These are phyloP conservation scores for Orthosia cruda DNA, from an alignment of 2,888 invertebrate species.

Conservation along the genomic window DNA sequence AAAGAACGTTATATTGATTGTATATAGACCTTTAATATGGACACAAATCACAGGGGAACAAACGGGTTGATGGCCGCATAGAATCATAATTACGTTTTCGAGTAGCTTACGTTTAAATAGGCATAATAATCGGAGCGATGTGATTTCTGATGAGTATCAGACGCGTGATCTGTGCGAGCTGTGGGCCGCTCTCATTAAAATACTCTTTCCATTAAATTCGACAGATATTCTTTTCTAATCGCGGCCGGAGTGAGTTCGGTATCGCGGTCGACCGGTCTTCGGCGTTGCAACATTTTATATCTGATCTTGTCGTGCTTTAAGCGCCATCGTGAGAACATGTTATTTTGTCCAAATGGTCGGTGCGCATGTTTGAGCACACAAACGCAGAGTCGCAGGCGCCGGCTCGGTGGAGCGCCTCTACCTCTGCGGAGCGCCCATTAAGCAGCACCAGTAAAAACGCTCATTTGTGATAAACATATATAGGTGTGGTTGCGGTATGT, in stretches of 20 bases:
- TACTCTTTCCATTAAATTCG: constrained; percentile 76
- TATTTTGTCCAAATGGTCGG: constrained; percentile 69
- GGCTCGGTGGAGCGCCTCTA: constrained; percentile 16
- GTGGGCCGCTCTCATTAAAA: constrained; percentile 75
- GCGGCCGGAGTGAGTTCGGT: constrained; percentile 79
- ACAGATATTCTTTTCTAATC: constrained; percentile 81
- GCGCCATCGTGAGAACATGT: constrained; percentile 90
- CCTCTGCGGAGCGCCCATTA: constrained; percentile 74
- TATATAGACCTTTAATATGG: constrained; percentile 30
- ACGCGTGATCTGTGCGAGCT: constrained; percentile 70
- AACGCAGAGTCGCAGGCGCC: constrained; percentile 21
- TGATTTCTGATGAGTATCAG: constrained; percentile 74
- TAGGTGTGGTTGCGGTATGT: constrained; percentile 83
- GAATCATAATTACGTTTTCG: constrained; percentile 75
- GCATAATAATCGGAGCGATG: constrained; percentile 75
- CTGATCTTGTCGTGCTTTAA: constrained; percentile 80
- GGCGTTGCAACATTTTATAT: constrained; percentile 85
- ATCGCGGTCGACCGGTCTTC: constrained; percentile 84
- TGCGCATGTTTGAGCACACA: constrained; percentile 62
- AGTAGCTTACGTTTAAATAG: constrained; percentile 74
- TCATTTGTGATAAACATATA: constrained; percentile 84
- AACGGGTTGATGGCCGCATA: constrained; percentile 74
- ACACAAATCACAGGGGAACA: constrained; percentile 65
- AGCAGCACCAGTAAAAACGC: constrained; percentile 82
- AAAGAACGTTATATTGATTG: constrained; percentile 25